These are phyloP conservation scores for Ceyx margarethae DNA, from an alignment of 2,113 vertebrate species.

Conservation along the genomic window DNA sequence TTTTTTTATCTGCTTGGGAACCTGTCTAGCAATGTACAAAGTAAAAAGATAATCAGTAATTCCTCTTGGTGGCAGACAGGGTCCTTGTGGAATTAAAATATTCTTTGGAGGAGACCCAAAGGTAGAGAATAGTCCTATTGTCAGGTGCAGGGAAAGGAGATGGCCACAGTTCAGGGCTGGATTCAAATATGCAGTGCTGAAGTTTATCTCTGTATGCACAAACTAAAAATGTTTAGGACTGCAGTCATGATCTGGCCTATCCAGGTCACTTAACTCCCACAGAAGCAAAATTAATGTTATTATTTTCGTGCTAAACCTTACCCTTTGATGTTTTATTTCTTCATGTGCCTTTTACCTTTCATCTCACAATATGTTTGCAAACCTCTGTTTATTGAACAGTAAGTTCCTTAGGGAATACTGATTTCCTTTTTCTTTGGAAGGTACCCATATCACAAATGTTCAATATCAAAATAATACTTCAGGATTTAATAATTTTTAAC, in stretches of 20 bases:
- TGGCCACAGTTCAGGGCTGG: fast-evolving
- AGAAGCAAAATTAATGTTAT: not conserved
- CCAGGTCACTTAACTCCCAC: not conserved
- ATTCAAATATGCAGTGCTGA: not conserved
- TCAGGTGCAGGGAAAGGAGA: not conserved
- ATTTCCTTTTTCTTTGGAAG: not conserved
- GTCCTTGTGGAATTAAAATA: not conserved
- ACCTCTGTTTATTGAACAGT: not conserved
- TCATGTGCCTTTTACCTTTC: not conserved
- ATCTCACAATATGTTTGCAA: not conserved
- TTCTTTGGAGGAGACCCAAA: not conserved
- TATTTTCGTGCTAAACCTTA: not conserved
- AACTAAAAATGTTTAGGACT: not conserved
- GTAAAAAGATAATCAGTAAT: not conserved
- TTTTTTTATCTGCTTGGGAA: not conserved
- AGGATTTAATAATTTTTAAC: not conserved
- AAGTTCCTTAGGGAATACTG: not conserved
- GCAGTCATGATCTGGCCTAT: not conserved
- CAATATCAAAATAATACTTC: not conserved
- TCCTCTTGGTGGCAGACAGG: not conserved
- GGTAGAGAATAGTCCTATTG: not conserved
- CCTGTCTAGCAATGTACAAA: fast-evolving
- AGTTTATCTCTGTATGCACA: not conserved
- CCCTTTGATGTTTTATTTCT: not conserved
- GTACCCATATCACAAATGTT: not conserved